A percentile compares a stretch with the other conserved stretches of the same genome.
phyloP scores from a whole-genome alignment of 2,113 vertebrate genomes.

The Trochalopteron elliotii region DNA sequence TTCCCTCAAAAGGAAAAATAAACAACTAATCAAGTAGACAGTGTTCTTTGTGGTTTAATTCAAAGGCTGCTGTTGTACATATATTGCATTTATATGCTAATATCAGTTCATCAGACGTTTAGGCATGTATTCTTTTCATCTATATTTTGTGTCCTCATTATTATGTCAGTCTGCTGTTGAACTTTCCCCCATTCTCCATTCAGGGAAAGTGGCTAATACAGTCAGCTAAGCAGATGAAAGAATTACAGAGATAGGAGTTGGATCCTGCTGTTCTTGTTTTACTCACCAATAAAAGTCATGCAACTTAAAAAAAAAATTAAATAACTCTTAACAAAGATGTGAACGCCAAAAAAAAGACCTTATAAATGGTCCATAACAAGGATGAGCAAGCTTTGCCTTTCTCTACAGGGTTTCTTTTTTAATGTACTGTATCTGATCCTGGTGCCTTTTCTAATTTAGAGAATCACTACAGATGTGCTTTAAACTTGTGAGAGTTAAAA shows the following conservation, averaged over 20 bases:
- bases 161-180: slow-evolving; percentile 48
- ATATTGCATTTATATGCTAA: slow-evolving; percentile 38
- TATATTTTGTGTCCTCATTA: slow-evolving; percentile 43
- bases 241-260: neutral
- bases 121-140: slow-evolving; percentile 39
- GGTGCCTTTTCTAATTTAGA: neutral
- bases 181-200: slow-evolving; percentile 27
- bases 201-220: slow-evolving; percentile 29
- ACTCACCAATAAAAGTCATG: neutral
- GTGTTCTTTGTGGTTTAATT: slow-evolving; percentile 59
- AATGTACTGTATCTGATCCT: neutral
- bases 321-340: neutral
- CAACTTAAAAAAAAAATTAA: neutral
- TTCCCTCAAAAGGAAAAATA: slow-evolving; percentile 57
- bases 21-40: slow-evolving; percentile 65
- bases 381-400: neutral
- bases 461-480: neutral
- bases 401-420: slow-evolving; percentile 9
- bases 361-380: neutral
- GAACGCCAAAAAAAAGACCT: neutral
- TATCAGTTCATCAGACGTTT: slow-evolving; percentile 47
- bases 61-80: slow-evolving; percentile 43
- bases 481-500: neutral
- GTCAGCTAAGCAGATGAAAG: slow-evolving; percentile 42
- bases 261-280: slow-evolving; percentile 31